A percentile compares a stretch with the other conserved stretches of the same genome.
These are phyloP conservation scores for Rhopalosiphum nymphaeae DNA, from an alignment of 2,888 invertebrate genomes.

Conservation along the genomic window DNA sequence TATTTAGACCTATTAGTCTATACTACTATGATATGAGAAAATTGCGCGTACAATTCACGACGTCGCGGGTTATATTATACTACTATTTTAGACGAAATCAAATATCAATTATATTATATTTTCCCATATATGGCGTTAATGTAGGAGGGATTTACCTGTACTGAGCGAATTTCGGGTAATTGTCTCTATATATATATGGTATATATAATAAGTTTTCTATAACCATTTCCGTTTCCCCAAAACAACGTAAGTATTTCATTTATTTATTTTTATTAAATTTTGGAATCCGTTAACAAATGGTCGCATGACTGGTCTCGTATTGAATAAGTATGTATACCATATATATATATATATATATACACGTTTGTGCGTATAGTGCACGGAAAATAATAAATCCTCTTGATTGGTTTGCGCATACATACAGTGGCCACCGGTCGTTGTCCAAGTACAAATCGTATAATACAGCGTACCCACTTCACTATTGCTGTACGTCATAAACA, in stretches of 20 bases:
- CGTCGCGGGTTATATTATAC: neutral
- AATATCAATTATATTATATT: neutral
- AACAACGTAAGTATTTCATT: neutral
- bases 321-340: neutral
- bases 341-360: too few relatives aligned
- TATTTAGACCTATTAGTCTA: neutral
- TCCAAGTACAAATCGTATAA: neutral
- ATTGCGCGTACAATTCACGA: neutral
- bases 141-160: neutral
- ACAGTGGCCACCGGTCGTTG: neutral
- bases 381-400: slow-evolving; percentile 39
- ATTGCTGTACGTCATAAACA: neutral
- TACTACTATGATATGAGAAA: neutral
- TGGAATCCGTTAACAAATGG: slow-evolving; percentile 34
- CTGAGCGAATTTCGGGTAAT: slow-evolving; percentile 15
- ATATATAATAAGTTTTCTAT: neutral
- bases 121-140: neutral
- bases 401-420: slow-evolving; percentile 32
- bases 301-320: neutral
- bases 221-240: slow-evolving; percentile 12
- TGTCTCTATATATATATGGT: neutral
- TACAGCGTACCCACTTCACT: neutral
- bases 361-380: neutral
- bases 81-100: neutral
- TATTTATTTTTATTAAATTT: slow-evolving; percentile 20